phyloP scores from a whole-genome alignment of 2,888 invertebrate species.

The Agonopterix arenella region DNA sequence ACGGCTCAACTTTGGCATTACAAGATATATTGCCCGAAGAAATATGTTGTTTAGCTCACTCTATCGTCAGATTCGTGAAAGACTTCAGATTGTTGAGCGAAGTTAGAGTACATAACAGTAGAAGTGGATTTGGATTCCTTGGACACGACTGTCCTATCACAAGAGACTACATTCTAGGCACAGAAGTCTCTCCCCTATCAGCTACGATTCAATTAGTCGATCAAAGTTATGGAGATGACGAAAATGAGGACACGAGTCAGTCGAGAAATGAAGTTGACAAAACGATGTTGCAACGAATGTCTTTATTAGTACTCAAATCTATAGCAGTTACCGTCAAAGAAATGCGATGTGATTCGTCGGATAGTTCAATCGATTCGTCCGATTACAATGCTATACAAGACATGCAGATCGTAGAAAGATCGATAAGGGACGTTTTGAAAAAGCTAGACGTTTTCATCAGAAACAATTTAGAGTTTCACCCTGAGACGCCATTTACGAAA shows the following conservation, averaged over 20 bases:
- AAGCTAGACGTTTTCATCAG: slow-evolving; percentile 90
- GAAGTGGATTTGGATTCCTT: slow-evolving; percentile 64
- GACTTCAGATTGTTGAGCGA: slow-evolving; percentile 85
- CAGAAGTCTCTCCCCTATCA: slow-evolving; percentile 47
- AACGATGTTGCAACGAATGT: slow-evolving; percentile 90
- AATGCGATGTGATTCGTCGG: slow-evolving; percentile 90
- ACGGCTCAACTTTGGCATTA: slow-evolving; percentile 92
- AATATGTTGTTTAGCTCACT: slow-evolving; percentile 90
- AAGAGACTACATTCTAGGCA: slow-evolving; percentile 52
- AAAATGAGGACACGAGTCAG: slow-evolving; percentile 45
- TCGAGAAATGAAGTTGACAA: slow-evolving; percentile 80
- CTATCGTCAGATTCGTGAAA: slow-evolving; percentile 90
- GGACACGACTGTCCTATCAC: slow-evolving; percentile 60
- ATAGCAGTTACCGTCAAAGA: slow-evolving; percentile 94
- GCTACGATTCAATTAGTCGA: slow-evolving; percentile 62
- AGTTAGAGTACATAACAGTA: slow-evolving; percentile 58
- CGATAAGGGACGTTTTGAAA: slow-evolving; percentile 88
- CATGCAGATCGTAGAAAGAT: slow-evolving; percentile 91
- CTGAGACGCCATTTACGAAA: slow-evolving; percentile 91
- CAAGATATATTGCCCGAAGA: slow-evolving; percentile 93
- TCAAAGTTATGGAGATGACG: slow-evolving; percentile 65
- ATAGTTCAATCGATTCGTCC: slow-evolving; percentile 89
- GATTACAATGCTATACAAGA: slow-evolving; percentile 92
- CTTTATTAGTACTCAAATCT: slow-evolving; percentile 90
- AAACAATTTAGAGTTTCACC: slow-evolving; percentile 88